phyloP scores from a whole-genome alignment of 2,797 vertebrate species.

The Furcifer pardalis region DNA sequence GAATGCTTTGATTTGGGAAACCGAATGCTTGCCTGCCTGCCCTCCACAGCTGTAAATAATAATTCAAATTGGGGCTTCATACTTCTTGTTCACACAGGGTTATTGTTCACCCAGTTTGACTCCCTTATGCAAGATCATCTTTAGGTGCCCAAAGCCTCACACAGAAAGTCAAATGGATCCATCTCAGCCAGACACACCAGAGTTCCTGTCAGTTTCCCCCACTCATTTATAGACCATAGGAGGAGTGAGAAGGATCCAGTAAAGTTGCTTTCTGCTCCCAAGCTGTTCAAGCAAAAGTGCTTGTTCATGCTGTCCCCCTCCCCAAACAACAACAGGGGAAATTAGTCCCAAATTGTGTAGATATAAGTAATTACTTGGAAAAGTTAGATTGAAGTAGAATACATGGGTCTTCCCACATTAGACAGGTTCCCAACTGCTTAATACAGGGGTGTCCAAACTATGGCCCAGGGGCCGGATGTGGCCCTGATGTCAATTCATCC shows the following conservation, averaged over 20 bases:
- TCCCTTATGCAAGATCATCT: not conserved
- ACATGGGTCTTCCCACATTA: not conserved
- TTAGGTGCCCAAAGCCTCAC: not conserved
- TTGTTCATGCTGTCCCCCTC: not conserved
- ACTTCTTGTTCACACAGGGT: not conserved
- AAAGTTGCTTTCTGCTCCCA: not conserved
- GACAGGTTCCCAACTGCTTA: no score
- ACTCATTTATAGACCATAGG: not conserved
- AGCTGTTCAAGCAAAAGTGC: not conserved
- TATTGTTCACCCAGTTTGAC: not conserved
- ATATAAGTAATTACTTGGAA: not conserved
- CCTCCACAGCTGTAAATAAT: not conserved
- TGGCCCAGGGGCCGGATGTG: no score
- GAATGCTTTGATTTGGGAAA: constrained; percentile 1
- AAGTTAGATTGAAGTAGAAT: not conserved
- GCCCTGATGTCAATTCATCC: no score
- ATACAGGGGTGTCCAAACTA: no score
- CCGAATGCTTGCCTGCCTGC: not conserved
- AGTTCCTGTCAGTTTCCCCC: not conserved
- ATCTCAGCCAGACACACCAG: not conserved
- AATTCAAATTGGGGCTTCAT: not conserved
- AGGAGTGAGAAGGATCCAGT: not conserved
- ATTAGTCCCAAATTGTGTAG: not conserved
- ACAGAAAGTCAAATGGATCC: not conserved
- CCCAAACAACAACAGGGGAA: not conserved